Percentiles rank a stretch among this genome's conserved stretches.
phyloP scores from a whole-genome alignment of 64 coral and sea anemone genomes.

The Pachyseris speciosa region DNA sequence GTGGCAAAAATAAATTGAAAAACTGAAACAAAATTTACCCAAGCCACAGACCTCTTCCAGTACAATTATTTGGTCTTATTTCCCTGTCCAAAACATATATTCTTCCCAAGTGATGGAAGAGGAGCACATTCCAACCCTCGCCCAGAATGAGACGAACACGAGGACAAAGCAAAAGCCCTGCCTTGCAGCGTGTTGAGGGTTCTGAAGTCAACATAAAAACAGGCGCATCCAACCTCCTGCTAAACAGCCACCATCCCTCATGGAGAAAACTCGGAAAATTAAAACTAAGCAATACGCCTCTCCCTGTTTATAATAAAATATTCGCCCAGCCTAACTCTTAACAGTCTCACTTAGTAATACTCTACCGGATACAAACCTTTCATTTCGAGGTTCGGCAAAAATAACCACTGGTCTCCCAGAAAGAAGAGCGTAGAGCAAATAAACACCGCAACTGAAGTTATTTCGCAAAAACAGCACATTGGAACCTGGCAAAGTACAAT shows the following conservation, averaged over 20 bases:
- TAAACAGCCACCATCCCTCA: too few relatives aligned
- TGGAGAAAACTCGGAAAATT: too few relatives aligned
- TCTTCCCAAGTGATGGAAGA: too few relatives aligned
- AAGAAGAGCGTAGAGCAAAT: slow-evolving; percentile 84
- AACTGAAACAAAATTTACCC: background rate
- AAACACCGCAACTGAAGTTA: slow-evolving; percentile 76
- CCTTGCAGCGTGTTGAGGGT: background rate
- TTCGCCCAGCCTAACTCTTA: too few relatives aligned
- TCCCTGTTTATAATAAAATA: too few relatives aligned
- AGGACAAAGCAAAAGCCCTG: background rate
- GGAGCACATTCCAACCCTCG: too few relatives aligned
- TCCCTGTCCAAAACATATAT: too few relatives aligned
- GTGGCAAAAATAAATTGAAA: too few relatives aligned
- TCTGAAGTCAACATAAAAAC: background rate
- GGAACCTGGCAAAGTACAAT: background rate
- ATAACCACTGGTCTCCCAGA: slow-evolving; percentile 84
- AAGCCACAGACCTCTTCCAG: background rate
- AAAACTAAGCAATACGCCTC: too few relatives aligned
- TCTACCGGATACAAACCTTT: slow-evolving; percentile 67
- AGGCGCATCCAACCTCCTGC: background rate
- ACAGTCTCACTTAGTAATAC: background rate
- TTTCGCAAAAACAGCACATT: slow-evolving; percentile 77
- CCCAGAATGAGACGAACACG: too few relatives aligned
- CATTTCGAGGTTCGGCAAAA: slow-evolving; percentile 75
- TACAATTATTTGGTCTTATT: too few relatives aligned